These are phyloP conservation scores for Apolygus lucorum DNA, from an alignment of 1,140 invertebrate genomes.

Conservation along the genomic window DNA sequence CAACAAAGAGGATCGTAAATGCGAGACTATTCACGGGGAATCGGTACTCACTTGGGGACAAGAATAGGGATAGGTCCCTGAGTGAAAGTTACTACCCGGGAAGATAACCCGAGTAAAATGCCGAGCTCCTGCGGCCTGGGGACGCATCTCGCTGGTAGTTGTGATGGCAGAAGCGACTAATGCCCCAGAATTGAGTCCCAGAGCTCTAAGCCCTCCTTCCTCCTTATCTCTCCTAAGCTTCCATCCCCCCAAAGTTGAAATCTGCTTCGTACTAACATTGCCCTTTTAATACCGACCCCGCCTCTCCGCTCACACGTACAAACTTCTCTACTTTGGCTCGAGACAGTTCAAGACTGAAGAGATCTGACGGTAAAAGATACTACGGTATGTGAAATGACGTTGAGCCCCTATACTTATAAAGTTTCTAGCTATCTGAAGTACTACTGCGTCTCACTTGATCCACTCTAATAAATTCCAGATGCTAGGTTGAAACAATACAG, in stretches of 20 bases:
- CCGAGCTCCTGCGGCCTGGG: not conserved
- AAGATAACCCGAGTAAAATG: not conserved
- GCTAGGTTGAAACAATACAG: too few species aligned
- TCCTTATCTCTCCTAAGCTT: slow-evolving; percentile 4
- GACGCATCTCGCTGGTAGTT: not conserved
- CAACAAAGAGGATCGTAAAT: too few species aligned
- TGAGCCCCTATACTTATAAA: too few species aligned
- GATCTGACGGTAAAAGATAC: not conserved
- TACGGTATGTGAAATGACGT: too few species aligned
- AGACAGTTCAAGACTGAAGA: not conserved
- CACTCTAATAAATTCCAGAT: too few species aligned
- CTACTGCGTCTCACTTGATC: too few species aligned
- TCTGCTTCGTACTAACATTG: not conserved
- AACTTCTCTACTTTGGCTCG: not conserved
- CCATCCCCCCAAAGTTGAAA: slow-evolving; percentile 5
- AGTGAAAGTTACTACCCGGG: not conserved
- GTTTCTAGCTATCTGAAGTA: too few species aligned
- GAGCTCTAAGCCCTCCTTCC: not conserved
- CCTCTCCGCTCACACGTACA: not conserved
- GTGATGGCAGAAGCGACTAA: slow-evolving; percentile 1
- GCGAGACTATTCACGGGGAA: too few species aligned
- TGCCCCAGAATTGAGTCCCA: slow-evolving; percentile 5
- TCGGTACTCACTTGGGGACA: too few species aligned
- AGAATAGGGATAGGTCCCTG: too few species aligned
- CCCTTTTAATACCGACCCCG: not conserved